Base-by-base conservation (phyloP, 2,888 invertebrate genomes). In the Scaptodrosophila latifasciaeformis region DNA sequence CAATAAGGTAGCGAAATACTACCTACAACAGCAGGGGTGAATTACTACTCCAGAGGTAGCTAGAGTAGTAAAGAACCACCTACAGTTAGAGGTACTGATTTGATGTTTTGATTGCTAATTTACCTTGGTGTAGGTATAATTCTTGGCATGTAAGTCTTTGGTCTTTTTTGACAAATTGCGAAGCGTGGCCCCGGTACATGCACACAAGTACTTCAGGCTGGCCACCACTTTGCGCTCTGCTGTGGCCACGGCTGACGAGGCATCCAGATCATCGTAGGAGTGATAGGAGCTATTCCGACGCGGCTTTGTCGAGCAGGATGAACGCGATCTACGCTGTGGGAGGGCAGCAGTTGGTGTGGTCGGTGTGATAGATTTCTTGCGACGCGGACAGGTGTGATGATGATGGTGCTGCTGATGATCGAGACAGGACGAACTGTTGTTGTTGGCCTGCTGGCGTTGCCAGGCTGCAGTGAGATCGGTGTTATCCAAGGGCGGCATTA, bases 111-210 rank as follows among this genome's bases (percentile, higher is more conserved):
- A n/a, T n/a, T n/a, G 47, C 47, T 24, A n/a, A n/a, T 67, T 90
- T 90, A 92, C 92, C 91, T 92, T 92, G 80, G 91, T 91, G 84
- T 92, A 92, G 90, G 69, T 81, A 67, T 71, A 82, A 62, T 82
- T 83, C 30, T 84, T 83, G 65, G 81, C 82, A 57, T 82, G 83
- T 53, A 80, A 66, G 59, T 84, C 84, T 78, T 83, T 80, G 55
- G 79, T 78, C 61, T 77, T 82, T 65, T 79, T 82, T 6, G 83
- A 82, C 42, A 83, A 67, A 70, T 78, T 83, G 54, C 84, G 74
- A 52, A 85, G 59, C 1, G 84, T 85, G 52, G 82, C 84, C 12
- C 84, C 84, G 2, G 84, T 83, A 61, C 85, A 86, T 59, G 84
- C 80, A 49, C 85, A 85, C 31, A 86, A 69, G 67, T 84, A 84